Percentiles rank a stretch among this genome's conserved stretches.
Evolutionary conservation across 2,113 vertebrate species (phyloP).

Genomic region (Sminthopsis crassicaudata): DNA sequence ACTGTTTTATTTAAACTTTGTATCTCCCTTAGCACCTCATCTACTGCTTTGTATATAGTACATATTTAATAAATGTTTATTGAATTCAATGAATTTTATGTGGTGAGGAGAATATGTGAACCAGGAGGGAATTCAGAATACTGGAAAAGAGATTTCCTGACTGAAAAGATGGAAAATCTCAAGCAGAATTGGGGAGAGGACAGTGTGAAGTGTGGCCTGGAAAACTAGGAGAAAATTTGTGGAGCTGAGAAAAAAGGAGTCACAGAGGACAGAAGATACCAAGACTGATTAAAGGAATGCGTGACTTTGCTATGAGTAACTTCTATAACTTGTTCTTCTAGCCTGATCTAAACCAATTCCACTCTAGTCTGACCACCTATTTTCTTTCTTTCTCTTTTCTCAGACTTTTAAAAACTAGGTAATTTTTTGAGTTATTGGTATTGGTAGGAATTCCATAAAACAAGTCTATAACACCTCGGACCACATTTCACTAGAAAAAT

Average conservation of each 20-base stretch:
- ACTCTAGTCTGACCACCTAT: neutral
- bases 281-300: neutral
- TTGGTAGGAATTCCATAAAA: neutral
- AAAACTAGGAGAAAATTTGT: neutral
- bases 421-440: neutral
- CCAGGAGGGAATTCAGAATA: neutral
- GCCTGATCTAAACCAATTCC: neutral
- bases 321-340: neutral
- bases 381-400: neutral
- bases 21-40: neutral
- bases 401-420: neutral
- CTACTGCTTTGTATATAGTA: neutral
- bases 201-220: neutral
- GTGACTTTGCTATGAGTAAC: neutral
- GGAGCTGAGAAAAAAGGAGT: neutral
- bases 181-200: neutral
- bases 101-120: neutral
- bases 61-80: neutral
- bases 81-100: neutral
- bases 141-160: neutral
- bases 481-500: neutral
- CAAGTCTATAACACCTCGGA: neutral
- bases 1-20: neutral
- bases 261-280: neutral
- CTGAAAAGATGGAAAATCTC: conserved; percentile 8